Evolutionary conservation across 2,888 invertebrate genomes (phyloP), one percentile per base, ranked within the genome.

Genomic region (Agriopis leucophaearia): DNA sequence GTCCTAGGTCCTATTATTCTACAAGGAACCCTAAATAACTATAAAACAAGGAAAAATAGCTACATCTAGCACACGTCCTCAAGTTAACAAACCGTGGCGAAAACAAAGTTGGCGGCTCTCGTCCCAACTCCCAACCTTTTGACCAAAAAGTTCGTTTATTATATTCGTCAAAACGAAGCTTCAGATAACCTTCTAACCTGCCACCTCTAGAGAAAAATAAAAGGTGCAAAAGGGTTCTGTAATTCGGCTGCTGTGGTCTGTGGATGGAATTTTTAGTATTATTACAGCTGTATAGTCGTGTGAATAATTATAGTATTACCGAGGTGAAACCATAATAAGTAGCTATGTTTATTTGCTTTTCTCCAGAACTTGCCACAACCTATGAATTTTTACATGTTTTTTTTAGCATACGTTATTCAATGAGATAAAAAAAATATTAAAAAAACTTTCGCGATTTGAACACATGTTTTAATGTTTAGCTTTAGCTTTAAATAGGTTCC

Each of bases 81-180:
- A 55, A 64, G 64, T 60, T 68, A 64, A 68, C 68, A 64, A 68
- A 68, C 68, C 68, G 68, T 68, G 56, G 36, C 51, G 44, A 51
- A 55, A 64, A 68, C 68, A 68, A 68, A 64, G 68, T 68, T 60
- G 59, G 52, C 62, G 35, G 35, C 58, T 61, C 36, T 16, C 61
- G 16, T 51, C 16, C 55, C 27, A 35, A 16, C 48, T 60, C 51
- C 51, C 55, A 18, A 42, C 35, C 45, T 45, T 62, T 54, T 16
- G 52, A 58, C 47, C 55, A 48, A 47, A 47, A 42, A 66, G 55
- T 61, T 61, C 45, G 18, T 51, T 60, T 61, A 66, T 62, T 62
- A 66, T 66, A 57, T 61, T 62, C 66, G 56, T 61, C 66, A 65
- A 55, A 51, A 64, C 45, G 54, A 40, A 65, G 40, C 59, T 52